These are phyloP conservation scores for Pocillopora meandrina DNA, from an alignment of 92 coral and sea anemone genomes.

Conservation along the genomic window DNA sequence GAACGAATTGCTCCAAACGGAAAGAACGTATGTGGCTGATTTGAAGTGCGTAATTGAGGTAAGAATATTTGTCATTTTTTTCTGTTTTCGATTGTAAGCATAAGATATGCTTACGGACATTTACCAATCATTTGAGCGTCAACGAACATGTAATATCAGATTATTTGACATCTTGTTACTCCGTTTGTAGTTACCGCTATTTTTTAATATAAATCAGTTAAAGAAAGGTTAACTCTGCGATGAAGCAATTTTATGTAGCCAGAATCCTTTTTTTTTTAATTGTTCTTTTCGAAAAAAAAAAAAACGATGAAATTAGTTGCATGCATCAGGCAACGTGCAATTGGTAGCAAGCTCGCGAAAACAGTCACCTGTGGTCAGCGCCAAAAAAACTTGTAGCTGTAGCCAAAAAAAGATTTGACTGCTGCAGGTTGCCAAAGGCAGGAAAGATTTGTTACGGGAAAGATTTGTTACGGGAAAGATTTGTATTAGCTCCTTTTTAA, in stretches of 20 bases:
- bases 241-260: background rate
- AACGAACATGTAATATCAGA: too few relatives aligned
- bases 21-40: conserved; percentile 92
- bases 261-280: too few relatives aligned
- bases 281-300: too few relatives aligned
- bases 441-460: too few relatives aligned
- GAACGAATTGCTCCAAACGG: conserved; percentile 96
- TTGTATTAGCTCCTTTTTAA: too few relatives aligned
- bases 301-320: background rate
- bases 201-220: too few relatives aligned
- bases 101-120: background rate
- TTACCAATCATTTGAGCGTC: too few relatives aligned
- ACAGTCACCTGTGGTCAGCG: background rate
- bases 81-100: background rate
- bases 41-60: conserved; percentile 97
- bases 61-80: background rate
- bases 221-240: too few relatives aligned
- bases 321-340: background rate
- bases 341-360: background rate
- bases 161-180: too few relatives aligned
- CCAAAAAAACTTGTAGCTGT: background rate
- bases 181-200: too few relatives aligned
- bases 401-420: background rate
- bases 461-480: too few relatives aligned
- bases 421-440: background rate